A percentile compares a stretch with the other conserved stretches of the same genome.
Evolutionary conservation across 1,140 invertebrate species (phyloP).

Genomic region (Coptotermes formosanus): DNA sequence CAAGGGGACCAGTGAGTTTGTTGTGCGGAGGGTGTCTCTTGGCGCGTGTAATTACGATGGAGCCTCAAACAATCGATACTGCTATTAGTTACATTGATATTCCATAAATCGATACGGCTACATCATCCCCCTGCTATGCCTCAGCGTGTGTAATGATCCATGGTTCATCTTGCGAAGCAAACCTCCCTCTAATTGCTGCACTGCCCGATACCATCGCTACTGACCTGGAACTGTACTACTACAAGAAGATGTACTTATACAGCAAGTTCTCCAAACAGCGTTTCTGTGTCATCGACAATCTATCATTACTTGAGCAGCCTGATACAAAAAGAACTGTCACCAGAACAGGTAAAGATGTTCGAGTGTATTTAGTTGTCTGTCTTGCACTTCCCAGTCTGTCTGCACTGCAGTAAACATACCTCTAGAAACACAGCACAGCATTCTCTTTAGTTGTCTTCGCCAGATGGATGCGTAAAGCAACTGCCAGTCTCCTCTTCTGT

Average conservation of each 20-base stretch:
- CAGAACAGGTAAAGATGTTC: too few relatives aligned
- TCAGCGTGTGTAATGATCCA: neutral
- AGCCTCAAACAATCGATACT: neutral
- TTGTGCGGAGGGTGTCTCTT: neutral
- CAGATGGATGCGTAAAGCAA: too few relatives aligned
- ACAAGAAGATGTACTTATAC: neutral
- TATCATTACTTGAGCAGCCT: neutral
- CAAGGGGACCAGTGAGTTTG: neutral
- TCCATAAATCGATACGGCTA: slow-evolving; percentile 18
- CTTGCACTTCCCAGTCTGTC: too few relatives aligned
- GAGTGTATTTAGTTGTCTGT: too few relatives aligned
- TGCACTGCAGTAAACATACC: too few relatives aligned
- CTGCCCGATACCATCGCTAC: neutral
- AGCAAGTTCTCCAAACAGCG: neutral
- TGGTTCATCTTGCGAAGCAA: slow-evolving; percentile 5
- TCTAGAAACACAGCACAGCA: too few relatives aligned
- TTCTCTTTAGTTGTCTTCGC: too few relatives aligned
- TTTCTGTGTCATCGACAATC: neutral
- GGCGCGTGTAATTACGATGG: neutral
- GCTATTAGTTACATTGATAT: slow-evolving; percentile 16
- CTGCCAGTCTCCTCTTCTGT: too few relatives aligned
- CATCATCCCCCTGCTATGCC: neutral
- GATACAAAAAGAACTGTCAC: neutral
- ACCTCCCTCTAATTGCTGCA: slow-evolving; percentile 10
- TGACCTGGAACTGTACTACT: neutral